A percentile compares a stretch with the other conserved stretches of the same genome.
Conservation (phyloP, 2,113 vertebrate genomes). For the Anarrhichthys ocellatus region DNA sequence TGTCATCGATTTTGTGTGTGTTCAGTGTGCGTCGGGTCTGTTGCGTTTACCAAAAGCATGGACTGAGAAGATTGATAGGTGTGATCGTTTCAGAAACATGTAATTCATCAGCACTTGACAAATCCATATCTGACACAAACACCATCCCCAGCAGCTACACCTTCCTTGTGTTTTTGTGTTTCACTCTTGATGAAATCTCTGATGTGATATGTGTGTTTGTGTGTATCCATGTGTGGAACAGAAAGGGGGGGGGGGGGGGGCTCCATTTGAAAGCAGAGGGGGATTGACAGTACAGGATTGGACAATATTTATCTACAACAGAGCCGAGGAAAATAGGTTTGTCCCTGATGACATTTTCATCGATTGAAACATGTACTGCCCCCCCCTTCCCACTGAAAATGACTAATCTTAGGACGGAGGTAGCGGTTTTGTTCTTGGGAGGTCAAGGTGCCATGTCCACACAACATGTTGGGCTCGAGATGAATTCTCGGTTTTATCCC, state of each 20-base stretch:
- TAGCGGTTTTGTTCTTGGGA: constrained; percentile 64
- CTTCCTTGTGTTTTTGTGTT: constrained; percentile 54
- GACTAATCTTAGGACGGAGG: constrained; percentile 72
- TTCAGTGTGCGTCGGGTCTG: constrained; percentile 21
- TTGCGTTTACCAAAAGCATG: constrained; percentile 42
- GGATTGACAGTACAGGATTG: constrained; percentile 73
- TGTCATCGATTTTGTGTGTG: constrained; percentile 54
- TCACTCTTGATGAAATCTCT: constrained; percentile 69
- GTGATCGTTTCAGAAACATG: constrained; percentile 70
- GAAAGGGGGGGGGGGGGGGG: neutral
- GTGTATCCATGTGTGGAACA: constrained; percentile 42
- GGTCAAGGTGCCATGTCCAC: constrained; percentile 69
- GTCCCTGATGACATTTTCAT: constrained; percentile 84
- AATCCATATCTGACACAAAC: constrained; percentile 76
- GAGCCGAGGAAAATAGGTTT: constrained; percentile 79
- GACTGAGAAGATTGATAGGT: constrained; percentile 69
- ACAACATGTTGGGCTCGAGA: constrained; percentile 63
- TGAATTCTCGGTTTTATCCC: constrained; percentile 72
- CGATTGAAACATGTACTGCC: constrained; percentile 79
- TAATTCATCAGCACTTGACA: constrained; percentile 77
- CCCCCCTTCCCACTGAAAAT: constrained; percentile 64
- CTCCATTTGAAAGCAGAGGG: constrained; percentile 55
- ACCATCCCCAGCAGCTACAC: constrained; percentile 42
- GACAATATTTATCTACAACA: constrained; percentile 80
- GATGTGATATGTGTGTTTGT: constrained; percentile 40